Percentiles rank a stretch among this genome's conserved stretches.
phyloP scores from a whole-genome alignment of 2,113 vertebrate species.

The Sinosuthora webbiana region DNA sequence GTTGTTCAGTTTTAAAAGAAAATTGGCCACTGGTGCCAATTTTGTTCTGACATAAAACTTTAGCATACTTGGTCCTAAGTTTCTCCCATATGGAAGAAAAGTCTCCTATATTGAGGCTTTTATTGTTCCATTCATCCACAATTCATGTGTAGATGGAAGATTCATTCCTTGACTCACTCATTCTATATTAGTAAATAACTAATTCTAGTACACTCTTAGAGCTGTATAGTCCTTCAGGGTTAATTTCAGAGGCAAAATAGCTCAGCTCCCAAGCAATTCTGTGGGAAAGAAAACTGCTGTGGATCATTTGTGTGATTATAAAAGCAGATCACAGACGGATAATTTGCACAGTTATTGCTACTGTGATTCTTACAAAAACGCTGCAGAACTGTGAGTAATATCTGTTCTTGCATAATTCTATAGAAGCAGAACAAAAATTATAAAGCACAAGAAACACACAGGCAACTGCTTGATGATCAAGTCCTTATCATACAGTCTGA shows the following conservation, averaged over 20 bases:
- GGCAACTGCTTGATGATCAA: not conserved
- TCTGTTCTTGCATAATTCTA: not conserved
- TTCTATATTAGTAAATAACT: conserved; percentile 45
- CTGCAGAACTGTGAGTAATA: conserved; percentile 14
- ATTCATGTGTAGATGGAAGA: conserved; percentile 60
- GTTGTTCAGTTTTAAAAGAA: conserved; percentile 54
- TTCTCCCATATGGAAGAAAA: conserved; percentile 38
- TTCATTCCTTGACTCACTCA: conserved; percentile 7
- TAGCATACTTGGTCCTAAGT: conserved; percentile 2
- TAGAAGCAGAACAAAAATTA: not conserved
- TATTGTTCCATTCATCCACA: conserved; percentile 58
- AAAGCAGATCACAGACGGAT: conserved; percentile 40
- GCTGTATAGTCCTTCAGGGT: conserved; percentile 25
- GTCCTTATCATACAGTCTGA: not conserved
- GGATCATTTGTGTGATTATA: conserved; percentile 37
- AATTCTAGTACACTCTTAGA: not conserved
- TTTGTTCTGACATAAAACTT: conserved; percentile 63
- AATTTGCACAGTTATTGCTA: conserved; percentile 36
- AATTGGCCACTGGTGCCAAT: conserved; percentile 17
- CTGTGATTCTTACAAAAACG: conserved; percentile 32
- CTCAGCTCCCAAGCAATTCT: conserved; percentile 31
- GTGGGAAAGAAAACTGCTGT: conserved; percentile 12
- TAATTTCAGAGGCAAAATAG: conserved; percentile 53
- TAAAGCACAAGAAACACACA: not conserved
- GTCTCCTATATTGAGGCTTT: conserved; percentile 31